Conservation (phyloP, 2,888 invertebrate genomes). For the Clivina fossor region DNA sequence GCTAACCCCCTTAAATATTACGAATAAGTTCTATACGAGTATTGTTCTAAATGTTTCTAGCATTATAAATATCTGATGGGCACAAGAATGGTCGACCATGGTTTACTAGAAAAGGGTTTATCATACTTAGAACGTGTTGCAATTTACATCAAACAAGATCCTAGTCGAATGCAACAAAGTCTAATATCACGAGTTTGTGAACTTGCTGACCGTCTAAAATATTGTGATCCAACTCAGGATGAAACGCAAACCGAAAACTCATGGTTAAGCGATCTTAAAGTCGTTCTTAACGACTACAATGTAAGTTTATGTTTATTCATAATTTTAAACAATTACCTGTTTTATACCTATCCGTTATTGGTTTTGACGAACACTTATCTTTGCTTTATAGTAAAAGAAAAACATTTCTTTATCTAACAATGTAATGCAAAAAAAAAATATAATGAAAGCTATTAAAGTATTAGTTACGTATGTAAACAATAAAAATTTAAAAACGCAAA, state of each 20-base stretch:
- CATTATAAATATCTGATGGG: conserved; percentile 84
- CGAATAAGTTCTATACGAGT: conserved; percentile 18
- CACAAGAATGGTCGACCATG: conserved; percentile 74
- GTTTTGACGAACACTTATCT: no score
- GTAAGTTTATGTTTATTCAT: conserved; percentile 44
- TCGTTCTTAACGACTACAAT: conserved; percentile 52
- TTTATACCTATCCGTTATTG: no score
- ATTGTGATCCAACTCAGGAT: conserved; percentile 51
- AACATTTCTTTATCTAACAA: no score
- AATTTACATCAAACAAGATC: conserved; percentile 63
- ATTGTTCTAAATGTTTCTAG: conserved; percentile 60
- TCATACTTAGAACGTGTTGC: conserved; percentile 82
- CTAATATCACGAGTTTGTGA: conserved; percentile 59
- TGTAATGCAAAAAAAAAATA: no score
- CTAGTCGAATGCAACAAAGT: conserved; percentile 55
- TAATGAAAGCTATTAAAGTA: no score
- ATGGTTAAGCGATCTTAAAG: conserved; percentile 61
- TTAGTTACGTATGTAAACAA: no score
- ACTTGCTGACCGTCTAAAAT: conserved; percentile 52
- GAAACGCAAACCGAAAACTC: conserved; percentile 55
- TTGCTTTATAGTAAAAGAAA: no score
- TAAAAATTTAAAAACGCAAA: no score
- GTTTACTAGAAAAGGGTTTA: conserved; percentile 77
- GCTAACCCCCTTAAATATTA: no score
- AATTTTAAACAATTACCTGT: no score